A percentile compares a stretch with the other conserved stretches of the same genome.
Conservation (phyloP, 2,888 invertebrate genomes). For the Platycheirus albimanus region DNA sequence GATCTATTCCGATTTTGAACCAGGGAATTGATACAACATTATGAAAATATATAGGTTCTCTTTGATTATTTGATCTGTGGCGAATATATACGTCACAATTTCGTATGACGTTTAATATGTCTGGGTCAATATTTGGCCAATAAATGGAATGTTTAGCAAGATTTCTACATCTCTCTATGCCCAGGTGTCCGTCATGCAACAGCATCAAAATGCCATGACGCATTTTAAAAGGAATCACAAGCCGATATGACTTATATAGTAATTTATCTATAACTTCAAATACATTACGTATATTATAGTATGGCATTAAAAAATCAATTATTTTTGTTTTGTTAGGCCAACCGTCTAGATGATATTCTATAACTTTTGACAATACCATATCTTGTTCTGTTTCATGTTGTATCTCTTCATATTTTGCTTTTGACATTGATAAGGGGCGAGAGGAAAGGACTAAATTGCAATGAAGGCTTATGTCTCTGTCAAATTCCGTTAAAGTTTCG, state of each 20-base stretch:
- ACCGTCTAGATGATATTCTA: conserved; percentile 7
- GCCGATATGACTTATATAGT: conserved; percentile 44
- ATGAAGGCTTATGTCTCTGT: conserved; percentile 19
- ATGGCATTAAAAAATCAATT: conserved; percentile 7
- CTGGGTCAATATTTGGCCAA: conserved; percentile 71
- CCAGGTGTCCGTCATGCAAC: conserved; percentile 75
- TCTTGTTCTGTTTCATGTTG: conserved; percentile 1
- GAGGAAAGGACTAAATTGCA: conserved; percentile 13
- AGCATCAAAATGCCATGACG: conserved; percentile 73
- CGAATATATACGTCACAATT: conserved; percentile 51
- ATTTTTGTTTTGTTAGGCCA: conserved; percentile 13
- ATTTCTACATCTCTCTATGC: conserved; percentile 74
- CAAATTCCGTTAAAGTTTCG: conserved; percentile 8
- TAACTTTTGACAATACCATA: background rate
- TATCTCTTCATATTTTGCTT: background rate
- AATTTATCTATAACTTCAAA: conserved; percentile 44
- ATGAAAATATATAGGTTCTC: conserved; percentile 43
- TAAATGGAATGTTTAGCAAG: conserved; percentile 74
- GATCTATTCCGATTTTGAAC: conserved; percentile 33
- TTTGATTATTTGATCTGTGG: conserved; percentile 70
- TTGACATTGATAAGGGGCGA: background rate
- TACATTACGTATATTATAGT: conserved; percentile 53
- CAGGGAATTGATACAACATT: conserved; percentile 15
- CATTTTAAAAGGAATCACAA: conserved; percentile 72
- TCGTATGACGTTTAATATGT: conserved; percentile 23